Evolutionary conservation across 2,888 invertebrate species (phyloP).

Genomic region (Machimus rusticus): DNA sequence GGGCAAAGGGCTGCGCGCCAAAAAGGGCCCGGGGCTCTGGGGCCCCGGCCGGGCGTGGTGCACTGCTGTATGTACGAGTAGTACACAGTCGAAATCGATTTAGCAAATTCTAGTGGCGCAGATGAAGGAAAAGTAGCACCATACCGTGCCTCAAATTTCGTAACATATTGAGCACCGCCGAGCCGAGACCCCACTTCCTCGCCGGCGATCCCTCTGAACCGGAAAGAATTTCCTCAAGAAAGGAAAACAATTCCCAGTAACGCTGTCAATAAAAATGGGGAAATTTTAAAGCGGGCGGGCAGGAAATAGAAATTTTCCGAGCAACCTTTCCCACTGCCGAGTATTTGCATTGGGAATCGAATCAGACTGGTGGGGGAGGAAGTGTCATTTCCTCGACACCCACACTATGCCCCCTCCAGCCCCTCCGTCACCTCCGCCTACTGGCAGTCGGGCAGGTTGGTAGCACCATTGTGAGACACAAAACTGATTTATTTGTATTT

Average conservation of each 20-base stretch:
- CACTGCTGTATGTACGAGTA: neutral
- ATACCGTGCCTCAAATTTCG: slow-evolving; percentile 42
- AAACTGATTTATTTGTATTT: slow-evolving; percentile 49
- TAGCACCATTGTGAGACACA: slow-evolving; percentile 35
- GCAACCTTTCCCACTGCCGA: slow-evolving; percentile 32
- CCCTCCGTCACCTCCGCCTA: neutral
- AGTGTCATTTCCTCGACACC: neutral
- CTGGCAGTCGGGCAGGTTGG: neutral
- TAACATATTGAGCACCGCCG: slow-evolving; percentile 5
- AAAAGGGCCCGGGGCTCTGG: neutral
- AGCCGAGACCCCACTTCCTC: neutral
- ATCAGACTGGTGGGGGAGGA: neutral
- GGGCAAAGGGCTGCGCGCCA: neutral
- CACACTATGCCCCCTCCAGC: neutral
- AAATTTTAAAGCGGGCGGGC: slow-evolving; percentile 43
- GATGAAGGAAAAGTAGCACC: neutral
- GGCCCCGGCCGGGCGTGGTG: neutral
- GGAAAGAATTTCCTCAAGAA: slow-evolving; percentile 42
- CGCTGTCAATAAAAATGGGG: slow-evolving; percentile 46
- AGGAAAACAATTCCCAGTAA: slow-evolving; percentile 47
- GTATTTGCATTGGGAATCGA: slow-evolving; percentile 32
- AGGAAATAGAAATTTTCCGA: slow-evolving; percentile 47
- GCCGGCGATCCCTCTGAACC: neutral
- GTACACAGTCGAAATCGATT: slow-evolving; percentile 14
- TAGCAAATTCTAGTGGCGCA: neutral